Base-by-base conservation (phyloP, 2,888 invertebrate genomes). In the Drosophila suboccidentalis region DNA sequence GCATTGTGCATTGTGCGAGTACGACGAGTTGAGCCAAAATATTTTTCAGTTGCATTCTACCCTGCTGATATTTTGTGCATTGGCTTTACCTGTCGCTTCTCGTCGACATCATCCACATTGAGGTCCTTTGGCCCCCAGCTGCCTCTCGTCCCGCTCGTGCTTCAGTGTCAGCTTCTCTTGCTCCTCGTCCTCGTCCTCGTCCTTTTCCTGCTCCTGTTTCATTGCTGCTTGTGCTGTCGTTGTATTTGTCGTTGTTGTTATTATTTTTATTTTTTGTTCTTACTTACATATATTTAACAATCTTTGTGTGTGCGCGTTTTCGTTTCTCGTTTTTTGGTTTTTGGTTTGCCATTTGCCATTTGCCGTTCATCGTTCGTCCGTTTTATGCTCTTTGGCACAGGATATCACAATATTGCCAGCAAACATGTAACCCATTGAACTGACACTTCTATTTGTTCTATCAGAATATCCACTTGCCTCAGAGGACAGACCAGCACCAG, bases 191-290 rank as follows among this genome's bases (percentile, higher is more conserved):
- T 2, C 13, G 3, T 41, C 22, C 34, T 19, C 11, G 4, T 38
- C 29, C 47, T 44, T 43, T 17, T 49, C 32, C 13, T 58, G 13
- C 17, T 58, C 22, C 53, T 53, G 46, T 29, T 59, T 9, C 41
- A 39, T 54, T 41, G 11, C 15, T 57, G 34, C 11, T 26, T 22
- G 34, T 44, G 38, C 54, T 47, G 38, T 51, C 51, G 58, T 43
- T 69, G 29, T 13, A 46, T 44, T 29, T 58, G 39, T 15, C 29
- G 29, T 29, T 75, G 43, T 65, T 75, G 34, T 53, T 75, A 57
- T 54, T 46, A 62, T 71, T 66, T 73, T 77, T 79, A 82, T 82
- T 77, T 79, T 84, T 82, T 82, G 80, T 82, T 82, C 77, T 82
- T 71, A 72, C 80, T 72, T 66, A 50, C 57, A 67, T 85, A 73